A percentile compares a stretch with the other conserved stretches of the same genome.
Conservation (phyloP, 2,797 vertebrate genomes). For the Falco concolor region DNA sequence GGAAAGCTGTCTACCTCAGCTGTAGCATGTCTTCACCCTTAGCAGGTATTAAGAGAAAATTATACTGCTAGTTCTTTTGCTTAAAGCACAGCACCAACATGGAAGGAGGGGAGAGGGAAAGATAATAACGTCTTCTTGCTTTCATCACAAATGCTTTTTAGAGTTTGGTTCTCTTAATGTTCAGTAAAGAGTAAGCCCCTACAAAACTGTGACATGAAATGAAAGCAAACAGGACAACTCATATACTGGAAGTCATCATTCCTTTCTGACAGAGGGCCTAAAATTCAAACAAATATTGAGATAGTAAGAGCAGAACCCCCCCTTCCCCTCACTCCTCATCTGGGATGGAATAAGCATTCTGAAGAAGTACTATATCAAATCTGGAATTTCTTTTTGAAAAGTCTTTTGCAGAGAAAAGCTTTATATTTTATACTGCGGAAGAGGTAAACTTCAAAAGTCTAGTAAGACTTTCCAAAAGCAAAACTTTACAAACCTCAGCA, state of each 20-base stretch:
- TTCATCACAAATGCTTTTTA: neutral
- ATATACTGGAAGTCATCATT: neutral
- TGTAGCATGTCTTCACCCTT: neutral
- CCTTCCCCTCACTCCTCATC: rapidly evolving
- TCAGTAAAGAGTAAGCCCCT: neutral
- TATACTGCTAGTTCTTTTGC: neutral
- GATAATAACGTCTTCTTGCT: neutral
- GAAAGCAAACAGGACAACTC: neutral
- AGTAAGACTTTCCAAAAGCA: neutral
- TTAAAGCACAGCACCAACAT: neutral
- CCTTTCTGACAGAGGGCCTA: neutral
- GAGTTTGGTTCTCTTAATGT: neutral
- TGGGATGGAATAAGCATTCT: neutral
- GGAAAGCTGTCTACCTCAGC: neutral
- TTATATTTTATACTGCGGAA: neutral
- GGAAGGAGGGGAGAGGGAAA: neutral
- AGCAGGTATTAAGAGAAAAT: neutral
- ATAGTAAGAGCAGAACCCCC: neutral
- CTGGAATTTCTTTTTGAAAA: neutral
- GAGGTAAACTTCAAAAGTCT: neutral
- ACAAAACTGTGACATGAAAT: neutral
- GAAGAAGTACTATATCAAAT: neutral
- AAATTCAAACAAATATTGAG: neutral
- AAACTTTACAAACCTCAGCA: neutral
- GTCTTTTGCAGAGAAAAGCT: neutral